Base-by-base conservation (phyloP, 92 coral and sea anemone species). In the Virgularia gustaviana region DNA sequence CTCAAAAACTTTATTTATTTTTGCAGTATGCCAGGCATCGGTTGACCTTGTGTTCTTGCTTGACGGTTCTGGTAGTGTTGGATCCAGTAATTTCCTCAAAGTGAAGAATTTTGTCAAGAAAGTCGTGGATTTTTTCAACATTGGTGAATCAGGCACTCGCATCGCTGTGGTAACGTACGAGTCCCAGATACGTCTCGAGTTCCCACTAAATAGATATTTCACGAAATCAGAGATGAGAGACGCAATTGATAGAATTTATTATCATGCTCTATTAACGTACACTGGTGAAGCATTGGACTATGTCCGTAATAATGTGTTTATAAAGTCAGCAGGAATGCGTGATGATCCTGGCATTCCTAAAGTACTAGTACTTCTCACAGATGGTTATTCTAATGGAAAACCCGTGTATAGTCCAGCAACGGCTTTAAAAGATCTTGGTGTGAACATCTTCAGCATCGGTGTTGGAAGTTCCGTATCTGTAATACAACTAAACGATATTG, bases 11-110 rank as follows among this genome's bases (percentile, higher is more conserved):
- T n/a, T n/a, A n/a, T n/a, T n/a, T n/a, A n/a, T n/a, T n/a, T 42
- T 56, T 38, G 2, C 86, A 92, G 98, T 92, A 63, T 92, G 98
- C 58, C 98, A 92, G 66, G 87, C 98, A 0, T 85, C 98, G 9
- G 90, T 92, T n/a, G 98, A 92, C 55, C 72, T 92, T 11, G 94
- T 87, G 0, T 92, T 92, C 63, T 79, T 89, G 12, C 90, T 92
- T 49, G 98, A 92, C 73, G 57, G 77, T 10, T 92, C 98, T 2
- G 96, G 98, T 11, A 92, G 96, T 55, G 96, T 92, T 0, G 90
- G 88, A 30, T 49, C 65, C 28, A 27, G 36, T 30, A 85, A 92
- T 41, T 92, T 92, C 44, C 49, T 43, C 0, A 76, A 81, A 74
- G 81, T 89, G 31, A 92, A 92, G 67, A 73, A 62, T 4, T 92